Percentiles rank a stretch among this genome's conserved stretches.
These are phyloP conservation scores for Thyatira batis DNA, from an alignment of 2,888 invertebrate species.

Conservation along the genomic window DNA sequence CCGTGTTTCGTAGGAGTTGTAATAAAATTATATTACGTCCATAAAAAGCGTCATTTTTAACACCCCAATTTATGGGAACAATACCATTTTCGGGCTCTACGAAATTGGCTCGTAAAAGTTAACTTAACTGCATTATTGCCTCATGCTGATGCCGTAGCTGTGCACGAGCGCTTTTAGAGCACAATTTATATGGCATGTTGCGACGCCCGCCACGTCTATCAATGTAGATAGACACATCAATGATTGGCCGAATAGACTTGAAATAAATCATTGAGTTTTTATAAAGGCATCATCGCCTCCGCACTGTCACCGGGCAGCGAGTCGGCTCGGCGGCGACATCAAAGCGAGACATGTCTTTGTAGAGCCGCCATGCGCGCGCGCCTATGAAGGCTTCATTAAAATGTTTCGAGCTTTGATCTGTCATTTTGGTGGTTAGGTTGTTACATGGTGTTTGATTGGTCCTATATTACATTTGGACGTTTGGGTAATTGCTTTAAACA, in stretches of 20 bases:
- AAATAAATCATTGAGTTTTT: constrained; percentile 79
- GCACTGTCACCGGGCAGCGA: constrained; percentile 58
- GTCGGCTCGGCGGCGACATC: constrained; percentile 59
- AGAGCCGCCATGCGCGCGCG: constrained; percentile 54
- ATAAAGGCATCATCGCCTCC: constrained; percentile 76
- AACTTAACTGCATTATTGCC: constrained; percentile 29
- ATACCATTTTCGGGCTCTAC: constrained; percentile 17
- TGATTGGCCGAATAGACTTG: constrained; percentile 42
- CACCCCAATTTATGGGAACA: constrained; percentile 27
- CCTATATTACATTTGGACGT: constrained; percentile 42
- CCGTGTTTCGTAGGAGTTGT: background rate
- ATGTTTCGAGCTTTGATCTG: constrained; percentile 52
- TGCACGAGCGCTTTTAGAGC: background rate
- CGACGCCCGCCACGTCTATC: constrained; percentile 19
- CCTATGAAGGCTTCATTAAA: constrained; percentile 71
- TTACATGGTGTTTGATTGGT: constrained; percentile 49
- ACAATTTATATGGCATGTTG: constrained; percentile 39
- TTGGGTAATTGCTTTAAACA: constrained; percentile 47
- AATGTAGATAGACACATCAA: constrained; percentile 40
- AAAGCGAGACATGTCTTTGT: constrained; percentile 56
- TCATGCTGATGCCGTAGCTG: background rate
- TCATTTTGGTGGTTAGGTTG: constrained; percentile 33
- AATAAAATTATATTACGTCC: background rate
- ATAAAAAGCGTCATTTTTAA: constrained; percentile 31
- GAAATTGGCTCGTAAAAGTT: constrained; percentile 11